Conservation (phyloP, 2,113 vertebrate genomes). For the pig (Sus scrofa) region DNA sequence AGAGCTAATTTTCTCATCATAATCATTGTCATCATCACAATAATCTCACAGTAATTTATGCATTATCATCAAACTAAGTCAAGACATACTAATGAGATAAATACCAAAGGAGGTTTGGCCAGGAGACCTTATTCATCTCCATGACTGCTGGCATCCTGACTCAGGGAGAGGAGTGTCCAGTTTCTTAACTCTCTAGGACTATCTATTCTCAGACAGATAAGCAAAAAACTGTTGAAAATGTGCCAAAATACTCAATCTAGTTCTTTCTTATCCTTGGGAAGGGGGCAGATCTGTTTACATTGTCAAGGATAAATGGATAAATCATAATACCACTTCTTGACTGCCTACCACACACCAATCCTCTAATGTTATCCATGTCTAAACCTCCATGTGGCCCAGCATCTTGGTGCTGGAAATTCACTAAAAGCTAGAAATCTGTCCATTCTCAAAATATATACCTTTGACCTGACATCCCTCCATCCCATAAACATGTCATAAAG, state of each 20-base stretch:
- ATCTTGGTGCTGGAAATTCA: conserved; percentile 4
- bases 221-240: neutral
- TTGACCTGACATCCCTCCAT: neutral
- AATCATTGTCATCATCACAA: neutral
- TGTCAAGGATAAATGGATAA: neutral
- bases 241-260: neutral
- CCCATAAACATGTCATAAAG: neutral
- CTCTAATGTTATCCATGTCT: neutral
- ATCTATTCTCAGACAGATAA: conserved; percentile 23
- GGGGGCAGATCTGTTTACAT: neutral
- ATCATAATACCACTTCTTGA: neutral
- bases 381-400: neutral
- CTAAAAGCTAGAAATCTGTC: conserved; percentile 15
- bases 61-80: neutral
- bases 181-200: neutral
- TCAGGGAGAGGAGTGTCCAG: neutral
- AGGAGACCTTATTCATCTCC: neutral
- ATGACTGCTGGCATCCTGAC: neutral
- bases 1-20: neutral
- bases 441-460: conserved; percentile 26
- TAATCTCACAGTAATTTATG: neutral
- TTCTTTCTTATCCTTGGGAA: neutral
- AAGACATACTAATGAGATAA: too few relatives aligned
- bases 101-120: too few relatives aligned
- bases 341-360: neutral